phyloP scores from a whole-genome alignment of 2,888 invertebrate genomes.

The Archaeoteleia sp. region DNA sequence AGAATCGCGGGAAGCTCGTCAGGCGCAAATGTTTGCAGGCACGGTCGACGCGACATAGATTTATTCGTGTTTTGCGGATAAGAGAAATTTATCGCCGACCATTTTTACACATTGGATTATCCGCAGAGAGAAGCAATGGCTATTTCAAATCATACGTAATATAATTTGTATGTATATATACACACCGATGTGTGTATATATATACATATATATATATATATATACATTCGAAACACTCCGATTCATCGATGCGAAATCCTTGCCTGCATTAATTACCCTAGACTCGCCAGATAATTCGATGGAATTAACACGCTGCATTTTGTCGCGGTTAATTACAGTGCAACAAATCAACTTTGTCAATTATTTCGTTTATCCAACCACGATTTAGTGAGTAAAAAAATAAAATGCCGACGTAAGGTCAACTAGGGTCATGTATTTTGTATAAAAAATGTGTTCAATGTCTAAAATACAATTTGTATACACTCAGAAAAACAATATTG shows the following conservation, averaged over 20 bases:
- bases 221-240: constrained; percentile 10
- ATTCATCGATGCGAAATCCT: neutral
- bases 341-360: too few species aligned
- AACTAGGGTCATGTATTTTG: too few species aligned
- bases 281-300: constrained; percentile 20
- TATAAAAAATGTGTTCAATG: too few species aligned
- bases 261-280: constrained; percentile 25
- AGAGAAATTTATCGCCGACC: constrained; percentile 63
- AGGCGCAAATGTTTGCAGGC: constrained; percentile 55
- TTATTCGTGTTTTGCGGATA: constrained; percentile 64
- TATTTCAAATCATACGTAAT: constrained; percentile 47
- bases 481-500: too few species aligned
- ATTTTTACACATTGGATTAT: constrained; percentile 63
- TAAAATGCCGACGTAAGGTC: constrained; percentile 3
- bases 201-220: constrained; percentile 1
- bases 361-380: too few species aligned
- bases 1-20: constrained; percentile 41
- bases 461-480: too few species aligned
- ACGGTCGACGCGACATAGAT: constrained; percentile 61
- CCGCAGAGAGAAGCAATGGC: constrained; percentile 51
- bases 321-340: constrained; percentile 43
- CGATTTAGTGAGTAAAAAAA: neutral
- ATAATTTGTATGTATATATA: constrained; percentile 26
- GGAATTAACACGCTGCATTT: constrained; percentile 31
- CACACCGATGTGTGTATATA: neutral